Conservation (phyloP, 2,113 vertebrate genomes). For the Microtus oregoni region DNA sequence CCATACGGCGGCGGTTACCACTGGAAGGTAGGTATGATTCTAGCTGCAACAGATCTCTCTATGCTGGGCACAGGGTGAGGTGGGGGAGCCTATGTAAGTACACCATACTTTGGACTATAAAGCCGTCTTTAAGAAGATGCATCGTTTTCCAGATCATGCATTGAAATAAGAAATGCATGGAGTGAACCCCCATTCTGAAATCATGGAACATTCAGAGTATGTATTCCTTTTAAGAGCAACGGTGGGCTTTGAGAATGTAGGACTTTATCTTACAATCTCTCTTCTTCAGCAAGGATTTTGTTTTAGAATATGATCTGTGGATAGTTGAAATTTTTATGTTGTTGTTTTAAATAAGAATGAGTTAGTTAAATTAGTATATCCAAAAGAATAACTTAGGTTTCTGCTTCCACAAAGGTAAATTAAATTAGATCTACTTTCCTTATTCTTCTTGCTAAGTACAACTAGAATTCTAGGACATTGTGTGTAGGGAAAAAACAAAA, state of each 20-base stretch:
- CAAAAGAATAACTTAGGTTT: constrained; percentile 45
- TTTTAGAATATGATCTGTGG: constrained; percentile 20
- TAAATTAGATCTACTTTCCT: constrained; percentile 20
- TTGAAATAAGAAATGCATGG: neutral
- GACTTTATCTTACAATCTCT: neutral
- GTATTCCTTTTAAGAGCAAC: constrained; percentile 7
- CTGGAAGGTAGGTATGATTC: constrained; percentile 87
- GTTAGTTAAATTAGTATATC: constrained; percentile 38
- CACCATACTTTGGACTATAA: neutral
- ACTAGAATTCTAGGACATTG: neutral
- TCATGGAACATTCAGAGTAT: constrained; percentile 27
- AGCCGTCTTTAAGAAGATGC: constrained; percentile 36
- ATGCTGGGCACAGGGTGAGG: neutral
- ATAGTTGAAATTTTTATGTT: constrained; percentile 6
- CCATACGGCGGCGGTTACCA: constrained; percentile 90
- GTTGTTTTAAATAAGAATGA: constrained; percentile 59
- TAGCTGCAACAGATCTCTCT: neutral
- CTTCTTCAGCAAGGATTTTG: constrained; percentile 9
- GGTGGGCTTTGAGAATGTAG: constrained; percentile 7
- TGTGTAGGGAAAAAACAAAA: neutral
- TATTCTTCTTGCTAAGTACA: constrained; percentile 29
- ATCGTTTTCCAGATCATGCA: constrained; percentile 3
- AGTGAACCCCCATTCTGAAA: neutral
- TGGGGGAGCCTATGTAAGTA: neutral
- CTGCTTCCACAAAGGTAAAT: neutral